A percentile compares a stretch with the other conserved stretches of the same genome.
Evolutionary conservation across 2,888 invertebrate genomes (phyloP).

Genomic region (Seira sanloemensis): DNA sequence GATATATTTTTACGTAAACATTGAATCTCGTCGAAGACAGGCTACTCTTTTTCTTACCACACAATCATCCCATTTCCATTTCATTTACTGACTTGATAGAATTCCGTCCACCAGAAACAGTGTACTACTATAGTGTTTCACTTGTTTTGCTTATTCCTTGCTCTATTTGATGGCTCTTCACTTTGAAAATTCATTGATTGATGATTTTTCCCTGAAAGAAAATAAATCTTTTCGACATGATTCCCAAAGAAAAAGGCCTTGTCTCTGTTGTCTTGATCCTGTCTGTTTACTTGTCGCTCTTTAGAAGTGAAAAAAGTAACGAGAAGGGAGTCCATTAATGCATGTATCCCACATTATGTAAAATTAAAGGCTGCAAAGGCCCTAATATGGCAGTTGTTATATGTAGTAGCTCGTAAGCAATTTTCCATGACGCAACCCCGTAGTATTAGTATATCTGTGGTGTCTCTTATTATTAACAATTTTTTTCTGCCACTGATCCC

Average conservation of each 20-base stretch:
- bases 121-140: neutral
- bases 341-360: no score
- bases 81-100: neutral
- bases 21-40: neutral
- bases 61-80: neutral
- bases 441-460: no score
- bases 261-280: conserved; percentile 44
- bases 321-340: no score
- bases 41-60: neutral
- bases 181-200: conserved; percentile 56
- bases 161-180: neutral
- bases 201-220: conserved; percentile 56
- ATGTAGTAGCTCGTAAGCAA: no score
- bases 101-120: neutral
- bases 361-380: no score
- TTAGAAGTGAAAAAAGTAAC: no score
- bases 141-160: neutral
- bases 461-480: no score
- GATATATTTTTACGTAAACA: neutral
- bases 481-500: conserved; percentile 46
- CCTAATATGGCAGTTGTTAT: no score
- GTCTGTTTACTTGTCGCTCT: no score
- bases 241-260: neutral
- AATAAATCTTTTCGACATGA: conserved; percentile 60
- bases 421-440: no score